Conservation (phyloP, 2,888 invertebrate species). For the Calameuta filiformis region DNA sequence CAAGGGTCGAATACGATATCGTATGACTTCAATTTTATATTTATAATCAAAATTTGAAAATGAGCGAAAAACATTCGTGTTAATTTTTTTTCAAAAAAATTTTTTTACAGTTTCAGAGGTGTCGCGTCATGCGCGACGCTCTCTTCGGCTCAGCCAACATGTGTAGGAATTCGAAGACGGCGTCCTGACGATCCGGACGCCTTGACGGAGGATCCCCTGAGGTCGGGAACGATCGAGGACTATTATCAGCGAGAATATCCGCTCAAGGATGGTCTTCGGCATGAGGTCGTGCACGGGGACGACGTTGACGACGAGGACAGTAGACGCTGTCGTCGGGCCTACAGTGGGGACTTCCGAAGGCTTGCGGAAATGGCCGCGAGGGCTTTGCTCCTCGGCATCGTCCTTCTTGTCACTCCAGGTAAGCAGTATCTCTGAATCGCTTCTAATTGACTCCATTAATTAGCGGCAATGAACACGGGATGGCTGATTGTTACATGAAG, state of each 20-base stretch:
- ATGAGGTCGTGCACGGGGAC: constrained; percentile 14
- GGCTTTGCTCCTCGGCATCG: constrained; percentile 58
- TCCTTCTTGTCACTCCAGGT: constrained; percentile 63
- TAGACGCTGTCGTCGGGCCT: constrained; percentile 45
- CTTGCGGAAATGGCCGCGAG: constrained; percentile 58
- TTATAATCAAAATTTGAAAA: too few relatives aligned
- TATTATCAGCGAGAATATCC: constrained; percentile 15
- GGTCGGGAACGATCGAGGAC: constrained; percentile 30
- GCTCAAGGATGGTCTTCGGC: constrained; percentile 14
- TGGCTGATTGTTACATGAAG: too few relatives aligned
- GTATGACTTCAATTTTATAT: too few relatives aligned
- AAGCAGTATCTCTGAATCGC: constrained; percentile 3
- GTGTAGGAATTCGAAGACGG: constrained; percentile 43
- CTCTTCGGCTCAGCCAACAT: constrained; percentile 61
- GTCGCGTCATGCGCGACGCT: constrained; percentile 39
- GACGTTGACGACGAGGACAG: constrained; percentile 40
- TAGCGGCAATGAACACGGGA: too few relatives aligned
- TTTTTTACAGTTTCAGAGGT: constrained; percentile 14
- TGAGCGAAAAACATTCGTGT: too few relatives aligned
- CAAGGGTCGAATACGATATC: too few relatives aligned
- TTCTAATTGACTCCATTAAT: too few relatives aligned
- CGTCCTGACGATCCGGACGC: constrained; percentile 31
- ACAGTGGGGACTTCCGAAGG: constrained; percentile 54
- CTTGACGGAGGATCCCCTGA: constrained; percentile 35
- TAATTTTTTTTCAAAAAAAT: too few relatives aligned